Percentiles rank a stretch among this genome's conserved stretches.
phyloP scores from a whole-genome alignment of 2,888 invertebrate genomes.

The Liodrosophila aerea region DNA sequence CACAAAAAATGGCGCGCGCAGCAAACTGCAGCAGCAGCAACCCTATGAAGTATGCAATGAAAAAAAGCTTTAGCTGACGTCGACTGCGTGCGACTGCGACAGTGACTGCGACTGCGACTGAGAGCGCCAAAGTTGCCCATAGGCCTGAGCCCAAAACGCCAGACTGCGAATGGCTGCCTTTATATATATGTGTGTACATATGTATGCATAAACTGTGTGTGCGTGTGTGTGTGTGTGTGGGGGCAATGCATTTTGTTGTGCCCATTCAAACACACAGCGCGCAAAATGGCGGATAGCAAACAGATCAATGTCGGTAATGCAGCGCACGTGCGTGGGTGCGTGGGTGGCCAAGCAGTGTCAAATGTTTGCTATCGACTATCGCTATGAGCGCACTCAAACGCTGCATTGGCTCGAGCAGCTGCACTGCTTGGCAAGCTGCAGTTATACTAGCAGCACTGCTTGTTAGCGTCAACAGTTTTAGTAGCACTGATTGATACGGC shows the following conservation, averaged over 20 bases:
- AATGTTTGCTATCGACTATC: too few species aligned
- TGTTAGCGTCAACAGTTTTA: too few species aligned
- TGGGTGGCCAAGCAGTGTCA: slow-evolving; percentile 21
- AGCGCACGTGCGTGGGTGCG: background rate
- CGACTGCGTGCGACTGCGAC: slow-evolving; percentile 5
- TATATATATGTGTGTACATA: slow-evolving; percentile 8
- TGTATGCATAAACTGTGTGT: background rate
- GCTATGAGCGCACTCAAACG: too few species aligned
- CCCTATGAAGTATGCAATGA: slow-evolving; percentile 63
- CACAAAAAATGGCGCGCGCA: slow-evolving; percentile 72
- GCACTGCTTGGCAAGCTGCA: too few species aligned
- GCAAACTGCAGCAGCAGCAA: slow-evolving; percentile 53
- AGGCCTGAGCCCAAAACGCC: slow-evolving; percentile 9
- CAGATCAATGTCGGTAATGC: too few species aligned
- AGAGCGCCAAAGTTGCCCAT: slow-evolving; percentile 1
- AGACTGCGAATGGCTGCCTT: slow-evolving; percentile 29
- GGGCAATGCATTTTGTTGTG: slow-evolving; percentile 2
- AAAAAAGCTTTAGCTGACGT: slow-evolving; percentile 6
- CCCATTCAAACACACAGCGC: too few species aligned
- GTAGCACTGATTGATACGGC: too few species aligned
- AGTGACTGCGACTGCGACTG: slow-evolving; percentile 9
- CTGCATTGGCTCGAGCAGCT: too few species aligned
- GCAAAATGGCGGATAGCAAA: slow-evolving; percentile 7
- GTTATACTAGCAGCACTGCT: too few species aligned
- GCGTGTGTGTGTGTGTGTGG: slow-evolving; percentile 7